Base-by-base conservation (phyloP, 2,888 invertebrate genomes). In the Parochlus steinenii region DNA sequence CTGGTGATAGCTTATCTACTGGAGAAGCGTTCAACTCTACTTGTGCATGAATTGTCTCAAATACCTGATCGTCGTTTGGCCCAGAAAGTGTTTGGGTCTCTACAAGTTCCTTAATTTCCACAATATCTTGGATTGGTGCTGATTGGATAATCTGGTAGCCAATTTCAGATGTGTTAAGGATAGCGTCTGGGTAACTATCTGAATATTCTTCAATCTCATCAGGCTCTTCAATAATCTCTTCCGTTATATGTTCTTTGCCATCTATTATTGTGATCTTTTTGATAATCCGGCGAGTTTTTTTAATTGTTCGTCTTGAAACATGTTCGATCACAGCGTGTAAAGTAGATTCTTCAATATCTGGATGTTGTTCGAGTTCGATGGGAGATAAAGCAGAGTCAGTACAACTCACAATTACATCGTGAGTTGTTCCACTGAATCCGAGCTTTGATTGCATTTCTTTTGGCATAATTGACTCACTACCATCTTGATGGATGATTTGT, bases 221-320 rank as follows among this genome's bases (percentile, higher is more conserved):
- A 1, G 86, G 86, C 53, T 85, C 85, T 49, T 86, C 86, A 27
- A 85, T 64, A 1, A 85, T 58, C 59, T 86, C 85, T 55, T 86
- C 86, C 6, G 75, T 75, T 0, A 81, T 69, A 40, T 77, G 76
- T 58, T 86, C 86, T 56, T 81, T 78, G 1, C 86, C 86, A 51
- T 86, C 76, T 39, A 85, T 70, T 5, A 83, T 73, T 1, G 77
- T 75, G 3, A 80, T 69, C 43, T 74, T 71, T 35, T 79, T 68
- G 33, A 86, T 77, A 12, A 83, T 77, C 42, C 76, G 71, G 30
- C 77, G 65, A 11, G 74, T 74, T 45, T 75, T 80, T 40, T 73
- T 67, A 4, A 82, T 72, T n/a, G 81, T 70, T 49, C 74, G 67
- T 42, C 79, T 67, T 0, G 81, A 80, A 0, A 85, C 77, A 60